Conservation (phyloP, 2,797 vertebrate species). For the Epinephelus coioides region DNA sequence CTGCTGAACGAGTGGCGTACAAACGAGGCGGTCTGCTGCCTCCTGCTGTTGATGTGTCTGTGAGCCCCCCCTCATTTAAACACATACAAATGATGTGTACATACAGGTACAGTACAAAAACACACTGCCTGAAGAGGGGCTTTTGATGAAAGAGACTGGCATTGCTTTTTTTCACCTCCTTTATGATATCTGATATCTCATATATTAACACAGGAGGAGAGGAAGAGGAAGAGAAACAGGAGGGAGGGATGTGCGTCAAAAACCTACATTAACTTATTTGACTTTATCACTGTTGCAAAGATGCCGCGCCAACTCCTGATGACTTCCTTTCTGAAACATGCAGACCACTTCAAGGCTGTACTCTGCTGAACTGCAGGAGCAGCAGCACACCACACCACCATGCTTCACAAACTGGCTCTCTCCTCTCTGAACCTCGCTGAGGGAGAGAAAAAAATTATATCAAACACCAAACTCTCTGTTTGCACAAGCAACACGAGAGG, state of each 20-base stretch:
- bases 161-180: not conserved
- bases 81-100: constrained; percentile 24
- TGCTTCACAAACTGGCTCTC: constrained; percentile 64
- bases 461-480: constrained; percentile 81
- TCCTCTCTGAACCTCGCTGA: constrained; percentile 68
- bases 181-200: not conserved
- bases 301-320: not conserved
- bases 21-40: constrained; percentile 67
- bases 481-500: constrained; percentile 84
- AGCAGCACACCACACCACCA: constrained; percentile 47
- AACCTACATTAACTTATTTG: not conserved
- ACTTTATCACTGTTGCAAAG: constrained; percentile 39
- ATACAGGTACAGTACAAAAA: constrained; percentile 38
- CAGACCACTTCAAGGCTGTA: constrained; percentile 62
- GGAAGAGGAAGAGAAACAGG: not conserved
- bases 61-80: constrained; percentile 35
- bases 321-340: constrained; percentile 61
- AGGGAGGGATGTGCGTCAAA: not conserved
- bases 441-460: constrained; percentile 66
- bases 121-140: not conserved
- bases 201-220: not conserved
- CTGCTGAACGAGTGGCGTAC: constrained; percentile 33
- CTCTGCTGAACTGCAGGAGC: constrained; percentile 48
- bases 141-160: constrained; percentile 8
- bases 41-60: constrained; percentile 67